Base-by-base conservation (phyloP, 2,797 vertebrate genomes). In the Chromis chromis region DNA sequence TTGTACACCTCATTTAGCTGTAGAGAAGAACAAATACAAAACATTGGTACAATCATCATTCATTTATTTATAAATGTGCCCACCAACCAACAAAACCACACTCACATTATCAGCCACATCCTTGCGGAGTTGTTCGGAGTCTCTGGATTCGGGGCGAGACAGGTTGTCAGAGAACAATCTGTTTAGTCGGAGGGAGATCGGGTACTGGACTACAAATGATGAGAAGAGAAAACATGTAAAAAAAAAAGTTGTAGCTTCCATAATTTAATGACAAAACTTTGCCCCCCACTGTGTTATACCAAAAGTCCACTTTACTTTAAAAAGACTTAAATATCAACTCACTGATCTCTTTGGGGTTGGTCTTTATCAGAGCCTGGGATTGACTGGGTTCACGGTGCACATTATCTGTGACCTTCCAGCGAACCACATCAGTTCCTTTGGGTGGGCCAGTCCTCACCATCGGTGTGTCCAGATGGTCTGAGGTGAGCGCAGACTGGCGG, bases 321-420 rank as follows among this genome's bases (percentile, higher is more conserved):
- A 36, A 36, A 36, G 33, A 36, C 33, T 36, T 36, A 36, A 36
- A 2, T 11, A 36, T 36, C 33, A 36, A 93, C 96, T 95, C 86
- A 99, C 98, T 92, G 70, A 89, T 94, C 53, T 99, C 97, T 27
- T 96, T 94, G 14, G 96, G 94, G 90, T 89, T 97, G 85, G 94
- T 54, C 56, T 92, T 91, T 1, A 94, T 87, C 0, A 95, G 31
- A 0, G 92, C 84, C 71, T 92, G 88, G 5, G 94, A 71, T 48
- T 95, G 79, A 53, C 87, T 88, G 16, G 92, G 74, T 2, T 86
- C 88, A 9, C 94, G 92, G 89, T 99, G 98, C 1, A 97, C 95
- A 0, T 99, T 99, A 82, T 99, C 98, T 9, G 93, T 96, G 79
- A 98, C 95, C 90, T 96, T 98, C 98, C 98, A 99, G 79, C 95